Evolutionary conservation across 2,113 vertebrate genomes (phyloP), one percentile per base, ranked within the genome.

Genomic region (Ancistrus triradiatus): DNA sequence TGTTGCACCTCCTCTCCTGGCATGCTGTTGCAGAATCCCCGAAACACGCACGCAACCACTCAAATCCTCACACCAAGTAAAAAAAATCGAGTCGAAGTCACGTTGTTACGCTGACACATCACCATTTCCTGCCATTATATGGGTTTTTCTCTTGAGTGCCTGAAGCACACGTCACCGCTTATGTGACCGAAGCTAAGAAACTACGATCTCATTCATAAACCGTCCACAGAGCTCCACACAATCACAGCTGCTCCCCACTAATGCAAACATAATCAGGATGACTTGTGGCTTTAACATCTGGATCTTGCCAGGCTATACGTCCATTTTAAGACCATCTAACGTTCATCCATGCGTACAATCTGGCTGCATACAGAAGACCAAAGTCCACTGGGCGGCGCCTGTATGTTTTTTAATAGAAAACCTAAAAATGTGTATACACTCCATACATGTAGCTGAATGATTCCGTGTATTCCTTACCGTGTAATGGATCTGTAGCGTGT

Each of bases 401-500:
- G 11, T 18, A 14, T 43, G 44, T 27, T 17, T 9, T 13, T 31
- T 3, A n/a, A 28, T 31, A 6, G 10, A 3, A 22, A 17, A 4
- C 6, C 27, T 25, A 25, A 3, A 15, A 10, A 18, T 0, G 25
- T 31, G 33, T 15, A 9, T 38, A 24, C 9, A 38, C 8, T n/a
- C 5, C 14, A 3, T 37, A 22, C 28, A 19, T 17, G 10, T 11
- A 37, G 14, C 7, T 11, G 35, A 37, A 11, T 10, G 14, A 37
- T 37, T 37, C 35, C 35, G 3, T 2, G 1, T 61, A 47, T 6
- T 28, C 9, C 48, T 91, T 77, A 98, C 95, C 85, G 93, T 96
- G 82, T 97, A 98, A 77, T 96, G 94, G 72, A 97, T 92, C 11
- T 85, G 86, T 46, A 96, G 82, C 48, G 91, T 93, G 86, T 98